Percentiles rank a stretch among this genome's conserved stretches.
These are phyloP conservation scores for Hybognathus amarus DNA, from an alignment of 2,797 vertebrate genomes.

Conservation along the genomic window DNA sequence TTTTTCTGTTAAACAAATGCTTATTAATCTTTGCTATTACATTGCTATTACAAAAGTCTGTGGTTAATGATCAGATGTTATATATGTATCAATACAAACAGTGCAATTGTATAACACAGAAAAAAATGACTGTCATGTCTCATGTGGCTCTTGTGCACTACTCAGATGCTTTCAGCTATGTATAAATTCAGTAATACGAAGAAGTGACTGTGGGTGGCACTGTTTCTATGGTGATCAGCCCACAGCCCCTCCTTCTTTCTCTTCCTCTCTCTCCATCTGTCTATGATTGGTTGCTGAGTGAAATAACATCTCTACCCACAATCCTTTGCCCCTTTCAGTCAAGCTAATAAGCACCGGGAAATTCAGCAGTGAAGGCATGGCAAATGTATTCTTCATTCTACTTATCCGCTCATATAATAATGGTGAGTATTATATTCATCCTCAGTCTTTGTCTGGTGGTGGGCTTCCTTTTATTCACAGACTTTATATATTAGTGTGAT, in stretches of 20 bases:
- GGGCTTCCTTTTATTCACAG: slow-evolving; percentile 11
- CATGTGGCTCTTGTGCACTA: background rate
- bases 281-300: slow-evolving; percentile 57
- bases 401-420: slow-evolving; percentile 22
- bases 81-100: background rate
- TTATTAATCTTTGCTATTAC: too few species aligned
- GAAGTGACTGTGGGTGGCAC: slow-evolving; percentile 52
- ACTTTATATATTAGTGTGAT: background rate
- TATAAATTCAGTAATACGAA: slow-evolving; percentile 32
- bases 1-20: too few species aligned
- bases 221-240: slow-evolving; percentile 60
- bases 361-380: slow-evolving; percentile 54
- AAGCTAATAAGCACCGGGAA: slow-evolving; percentile 45
- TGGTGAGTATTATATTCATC: slow-evolving; percentile 53
- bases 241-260: slow-evolving; percentile 25
- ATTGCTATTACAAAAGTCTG: too few species aligned
- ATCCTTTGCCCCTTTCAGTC: slow-evolving; percentile 55
- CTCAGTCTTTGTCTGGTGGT: background rate
- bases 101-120: background rate
- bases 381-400: slow-evolving; percentile 38
- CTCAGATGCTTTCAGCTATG: background rate
- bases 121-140: background rate
- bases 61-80: background rate
- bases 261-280: slow-evolving; percentile 19
- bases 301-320: slow-evolving; percentile 56